Conservation (phyloP, 2,797 vertebrate species). For the Myotis myotis region DNA sequence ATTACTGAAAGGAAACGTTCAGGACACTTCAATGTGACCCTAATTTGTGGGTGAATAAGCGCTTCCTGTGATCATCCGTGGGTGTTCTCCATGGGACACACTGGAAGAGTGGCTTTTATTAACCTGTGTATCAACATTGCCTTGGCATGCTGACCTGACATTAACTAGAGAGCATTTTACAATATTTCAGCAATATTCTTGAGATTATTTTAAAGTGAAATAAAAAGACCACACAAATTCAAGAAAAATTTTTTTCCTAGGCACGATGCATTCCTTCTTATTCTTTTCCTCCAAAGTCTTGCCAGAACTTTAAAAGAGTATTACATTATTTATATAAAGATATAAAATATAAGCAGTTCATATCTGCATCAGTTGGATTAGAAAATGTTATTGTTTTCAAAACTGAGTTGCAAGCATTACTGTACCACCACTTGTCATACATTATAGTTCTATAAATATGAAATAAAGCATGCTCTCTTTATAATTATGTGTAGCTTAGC, state of each 20-base stretch:
- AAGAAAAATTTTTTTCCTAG: neutral
- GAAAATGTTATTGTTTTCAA: neutral
- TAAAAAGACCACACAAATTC: neutral
- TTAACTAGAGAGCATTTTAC: neutral
- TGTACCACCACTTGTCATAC: neutral
- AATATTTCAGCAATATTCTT: neutral
- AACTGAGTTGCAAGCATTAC: neutral
- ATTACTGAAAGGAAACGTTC: rapidly evolving
- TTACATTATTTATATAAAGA: neutral
- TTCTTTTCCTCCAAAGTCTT: neutral
- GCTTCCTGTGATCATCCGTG: neutral
- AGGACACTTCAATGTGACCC: rapidly evolving
- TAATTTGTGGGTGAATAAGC: rapidly evolving
- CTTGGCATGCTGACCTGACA: neutral
- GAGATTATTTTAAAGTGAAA: neutral
- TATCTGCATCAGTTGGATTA: neutral
- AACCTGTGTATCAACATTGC: neutral
- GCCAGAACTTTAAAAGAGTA: neutral
- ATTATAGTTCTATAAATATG: neutral
- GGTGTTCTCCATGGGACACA: neutral
- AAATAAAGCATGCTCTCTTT: neutral
- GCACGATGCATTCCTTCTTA: rapidly evolving
- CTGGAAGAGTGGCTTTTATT: no score
- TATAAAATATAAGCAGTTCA: neutral
- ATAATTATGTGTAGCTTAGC: neutral